Percentiles rank a stretch among this genome's conserved stretches.
Conservation (phyloP, 2,888 invertebrate species). For the Calliphora vomitoria region DNA sequence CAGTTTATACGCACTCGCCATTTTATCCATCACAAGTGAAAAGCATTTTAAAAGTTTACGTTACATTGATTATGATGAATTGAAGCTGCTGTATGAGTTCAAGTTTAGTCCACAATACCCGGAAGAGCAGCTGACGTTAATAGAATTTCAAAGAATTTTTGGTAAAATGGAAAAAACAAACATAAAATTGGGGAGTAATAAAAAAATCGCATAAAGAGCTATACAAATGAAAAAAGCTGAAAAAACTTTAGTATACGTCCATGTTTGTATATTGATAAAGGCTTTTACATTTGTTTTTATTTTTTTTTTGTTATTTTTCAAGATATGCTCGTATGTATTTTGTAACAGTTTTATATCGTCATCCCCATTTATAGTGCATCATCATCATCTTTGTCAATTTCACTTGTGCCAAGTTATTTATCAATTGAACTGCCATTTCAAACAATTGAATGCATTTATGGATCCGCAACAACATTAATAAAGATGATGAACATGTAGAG, state of each 20-base stretch:
- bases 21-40: constrained; percentile 34
- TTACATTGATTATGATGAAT: constrained; percentile 72
- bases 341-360: constrained; percentile 34
- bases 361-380: neutral
- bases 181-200: neutral
- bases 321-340: constrained; percentile 2
- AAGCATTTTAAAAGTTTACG: constrained; percentile 57
- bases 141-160: constrained; percentile 67
- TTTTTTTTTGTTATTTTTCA: too few relatives aligned
- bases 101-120: constrained; percentile 11
- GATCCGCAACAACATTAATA: constrained; percentile 39
- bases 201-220: neutral
- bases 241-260: too few relatives aligned
- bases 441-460: constrained; percentile 56
- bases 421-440: constrained; percentile 63
- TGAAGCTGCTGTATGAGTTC: constrained; percentile 35
- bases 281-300: too few relatives aligned
- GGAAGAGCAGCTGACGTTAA: constrained; percentile 70
- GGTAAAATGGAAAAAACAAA: constrained; percentile 19
- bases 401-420: constrained; percentile 64
- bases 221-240: neutral
- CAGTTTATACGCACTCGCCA: constrained; percentile 20
- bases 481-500: constrained; percentile 22
- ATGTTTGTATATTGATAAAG: too few relatives aligned
- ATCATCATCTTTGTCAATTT: constrained; percentile 36